Base-by-base conservation (phyloP, 2,888 invertebrate species). In the Mylabris sibirica region DNA sequence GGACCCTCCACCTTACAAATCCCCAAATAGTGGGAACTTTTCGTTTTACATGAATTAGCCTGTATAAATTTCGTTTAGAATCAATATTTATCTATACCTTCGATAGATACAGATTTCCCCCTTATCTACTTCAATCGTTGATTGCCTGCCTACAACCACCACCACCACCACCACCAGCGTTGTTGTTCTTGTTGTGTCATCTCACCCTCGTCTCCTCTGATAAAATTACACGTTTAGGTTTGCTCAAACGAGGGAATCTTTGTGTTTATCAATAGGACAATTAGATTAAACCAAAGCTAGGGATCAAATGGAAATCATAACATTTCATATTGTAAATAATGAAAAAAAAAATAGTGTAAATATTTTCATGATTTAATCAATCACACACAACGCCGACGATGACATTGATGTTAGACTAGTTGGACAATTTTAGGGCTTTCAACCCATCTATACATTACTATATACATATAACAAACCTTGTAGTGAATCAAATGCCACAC, bases 221-320 rank as follows among this genome's bases (percentile, higher is more conserved):
- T 70, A 72, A 70, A 72, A 70, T 72, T 72, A 72, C 70, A 70
- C 72, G 72, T 72, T 72, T 68, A 72, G 70, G 63, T 72, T 72
- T 72, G 69, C 70, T 65, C 70, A 68, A 68, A 72, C 70, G 70
- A 67, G 61, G 65, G 67, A 72, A 70, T 72, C 69, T 57, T 41
- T 69, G 68, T 68, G 61, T 68, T 64, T 66, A 63, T 64, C 66
- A 68, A 66, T 68, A 61, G 59, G 59, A 59, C 64, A 66, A 68
- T 71, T 67, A 67, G 60, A 65, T 63, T 67, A 60, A 57, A 61
- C 38, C 63, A 63, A 53, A 53, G 14, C 59, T 57, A 41, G n/a
- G 53, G 57, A 61, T 66, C 24, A 41, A 3, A 26, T 11, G 14
- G 20, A 38, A 61, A 61, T 38, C 61, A 61, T 20, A 22, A 38